Evolutionary conservation across 2,888 invertebrate genomes (phyloP), one percentile per base, ranked within the genome.

Genomic region (Eremobia ochroleuca): DNA sequence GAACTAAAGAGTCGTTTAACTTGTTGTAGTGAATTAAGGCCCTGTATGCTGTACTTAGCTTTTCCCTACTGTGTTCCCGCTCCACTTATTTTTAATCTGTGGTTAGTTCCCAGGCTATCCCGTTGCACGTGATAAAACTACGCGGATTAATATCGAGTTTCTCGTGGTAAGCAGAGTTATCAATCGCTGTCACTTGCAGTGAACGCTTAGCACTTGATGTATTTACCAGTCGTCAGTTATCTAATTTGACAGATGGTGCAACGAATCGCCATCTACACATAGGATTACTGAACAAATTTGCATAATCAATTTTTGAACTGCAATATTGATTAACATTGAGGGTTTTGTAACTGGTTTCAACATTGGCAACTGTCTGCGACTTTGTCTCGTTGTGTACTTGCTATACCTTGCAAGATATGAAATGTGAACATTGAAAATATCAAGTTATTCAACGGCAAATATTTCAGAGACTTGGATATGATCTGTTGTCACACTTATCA

Each of bases 281-380:
- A 28, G 4, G 37, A 71, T 67, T n/a, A 40, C 37, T 64, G 18
- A 72, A 31, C 55, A 83, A 25, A 66, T 84, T 84, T 49, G 58
- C 49, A 62, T 28, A 67, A 65, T 61, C 31, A 68, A 70, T 62
- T 3, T 79, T 34, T 11, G 31, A 69, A 18, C 40, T 68, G 37
- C 85, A 65, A 75, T 72, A 46, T 68, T 59, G 1, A 46, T 65
- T 62, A 40, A 81, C 21, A n/a, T 71, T 72, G 43, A 72, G 52
- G 4, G 62, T 79, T 83, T 79, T 55, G 37, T 34, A 46, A 46
- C 13, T 21, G 11, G 62, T 66, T 81, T 65, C 58, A 72, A 72
- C 8, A 80, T 34, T 84, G 28, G n/a, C 59, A 49, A 52, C 11
- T 46, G 52, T 59, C 5, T 46, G 70, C 0, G 8, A 73, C 0